Evolutionary conservation across 2,797 vertebrate species (phyloP).

Genomic region (Coluber constrictor): DNA sequence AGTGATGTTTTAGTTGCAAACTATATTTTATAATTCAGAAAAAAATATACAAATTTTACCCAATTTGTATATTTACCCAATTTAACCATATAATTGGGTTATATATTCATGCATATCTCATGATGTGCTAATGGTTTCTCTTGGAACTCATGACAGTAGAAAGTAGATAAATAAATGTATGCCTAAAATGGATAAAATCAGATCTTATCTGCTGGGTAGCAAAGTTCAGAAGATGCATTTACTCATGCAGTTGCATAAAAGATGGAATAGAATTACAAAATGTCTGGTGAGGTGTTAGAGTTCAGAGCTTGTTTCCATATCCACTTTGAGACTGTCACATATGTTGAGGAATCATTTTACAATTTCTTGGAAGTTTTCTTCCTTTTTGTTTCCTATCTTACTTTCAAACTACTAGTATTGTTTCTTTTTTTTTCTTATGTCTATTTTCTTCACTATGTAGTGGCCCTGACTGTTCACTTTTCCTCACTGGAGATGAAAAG

Average conservation of each 20-base stretch:
- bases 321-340: neutral
- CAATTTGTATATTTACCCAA: no score
- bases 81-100: neutral
- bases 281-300: neutral
- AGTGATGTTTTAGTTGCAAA: neutral
- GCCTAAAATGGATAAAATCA: neutral
- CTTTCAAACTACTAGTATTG: neutral
- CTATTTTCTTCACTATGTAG: neutral
- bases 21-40: neutral
- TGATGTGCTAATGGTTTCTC: neutral
- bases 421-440: neutral
- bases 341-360: neutral
- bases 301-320: neutral
- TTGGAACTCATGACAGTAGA: neutral
- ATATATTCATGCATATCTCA: neutral
- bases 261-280: neutral
- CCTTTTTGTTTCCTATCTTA: neutral
- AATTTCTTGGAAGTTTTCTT: neutral
- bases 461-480: neutral
- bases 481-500: neutral
- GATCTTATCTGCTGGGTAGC: neutral
- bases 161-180: neutral
- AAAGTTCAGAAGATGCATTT: neutral
- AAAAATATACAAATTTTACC: neutral
- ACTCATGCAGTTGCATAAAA: neutral